Base-by-base conservation (phyloP, 2,888 invertebrate genomes). In the Cantharis rufa region DNA sequence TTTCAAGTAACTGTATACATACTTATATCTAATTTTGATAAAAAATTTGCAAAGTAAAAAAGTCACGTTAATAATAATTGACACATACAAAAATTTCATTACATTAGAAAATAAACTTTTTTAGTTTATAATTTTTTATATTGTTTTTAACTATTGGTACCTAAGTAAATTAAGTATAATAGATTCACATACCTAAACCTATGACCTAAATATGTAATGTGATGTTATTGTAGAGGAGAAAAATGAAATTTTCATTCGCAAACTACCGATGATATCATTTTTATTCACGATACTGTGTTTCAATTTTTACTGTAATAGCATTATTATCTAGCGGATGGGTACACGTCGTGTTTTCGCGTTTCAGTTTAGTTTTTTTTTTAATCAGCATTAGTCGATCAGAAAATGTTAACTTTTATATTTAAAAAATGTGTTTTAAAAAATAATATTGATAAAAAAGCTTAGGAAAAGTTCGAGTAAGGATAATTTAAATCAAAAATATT, bases 1-100 rank as follows among this genome's bases (percentile, higher is more conserved):
- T 66, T 66, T 66, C 24, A 66, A 21, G 24, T 66, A 66, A 66
- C 64, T 66, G 64, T 66, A 66, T 21, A 66, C 64, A 66, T 66
- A 66, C 21, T 66, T 66, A 66, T 66, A 66, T 21, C 18, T 66
- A 66, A 66, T 66, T 66, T 66, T 66, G 64, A n/a, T 15, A 18
- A 66, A 66, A 66, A 66, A 66, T n/a, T 66, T 18, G 24, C 64
- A 66, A 48, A 48, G 48, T 48, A 48, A 48, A 48, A 48, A 48
- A 48, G n/a, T 48, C 48, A 48, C 48, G 48, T 48, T 48, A 48
- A 48, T 48, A 48, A 48, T 48, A 48, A 48, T 48, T 48, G 48
- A 48, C 48, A 48, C n/a, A 48, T 48, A 48, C 48, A 48, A 48
- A 48, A 48, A 48, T 48, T 48, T 48, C n/a, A 48, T 48, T 48